Evolutionary conservation across 2,888 invertebrate genomes (phyloP).

Genomic region (Pristionchus japonicus): DNA sequence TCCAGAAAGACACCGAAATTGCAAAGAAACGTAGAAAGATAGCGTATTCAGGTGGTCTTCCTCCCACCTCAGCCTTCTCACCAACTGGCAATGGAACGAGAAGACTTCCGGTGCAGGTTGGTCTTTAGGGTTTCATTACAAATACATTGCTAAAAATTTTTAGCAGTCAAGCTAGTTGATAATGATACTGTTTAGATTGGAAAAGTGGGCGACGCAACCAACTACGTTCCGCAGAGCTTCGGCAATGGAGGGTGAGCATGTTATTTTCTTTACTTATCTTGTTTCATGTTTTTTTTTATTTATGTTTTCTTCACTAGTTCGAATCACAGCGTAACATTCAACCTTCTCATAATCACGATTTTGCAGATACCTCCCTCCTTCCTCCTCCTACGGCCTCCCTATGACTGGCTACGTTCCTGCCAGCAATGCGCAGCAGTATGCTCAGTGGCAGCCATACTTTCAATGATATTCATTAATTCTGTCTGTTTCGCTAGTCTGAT

Average conservation of each 20-base stretch:
- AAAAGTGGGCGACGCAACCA: neutral
- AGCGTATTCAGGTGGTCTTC: neutral
- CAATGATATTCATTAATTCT: neutral
- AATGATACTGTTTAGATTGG: neutral
- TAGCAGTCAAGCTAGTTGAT: neutral
- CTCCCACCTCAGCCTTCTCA: neutral
- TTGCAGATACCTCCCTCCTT: slow-evolving; percentile 54
- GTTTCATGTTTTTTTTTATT: neutral
- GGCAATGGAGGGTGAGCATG: neutral
- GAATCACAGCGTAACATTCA: too few species aligned
- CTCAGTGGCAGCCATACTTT: neutral
- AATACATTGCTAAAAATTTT: too few species aligned
- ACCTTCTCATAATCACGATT: neutral
- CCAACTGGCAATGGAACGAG: neutral
- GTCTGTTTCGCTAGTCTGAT: too few species aligned
- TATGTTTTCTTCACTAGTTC: too few species aligned
- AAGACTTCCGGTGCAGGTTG: slow-evolving; percentile 14
- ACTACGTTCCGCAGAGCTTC: neutral
- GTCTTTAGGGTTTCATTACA: too few species aligned
- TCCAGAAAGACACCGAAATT: too few species aligned
- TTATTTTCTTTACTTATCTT: neutral
- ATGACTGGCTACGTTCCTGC: slow-evolving; percentile 55
- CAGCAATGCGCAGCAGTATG: slow-evolving; percentile 30
- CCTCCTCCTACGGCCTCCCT: slow-evolving; percentile 58
- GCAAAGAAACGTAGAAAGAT: neutral